These are phyloP conservation scores for Scortum barcoo DNA, from an alignment of 2,113 vertebrate species.

Conservation along the genomic window DNA sequence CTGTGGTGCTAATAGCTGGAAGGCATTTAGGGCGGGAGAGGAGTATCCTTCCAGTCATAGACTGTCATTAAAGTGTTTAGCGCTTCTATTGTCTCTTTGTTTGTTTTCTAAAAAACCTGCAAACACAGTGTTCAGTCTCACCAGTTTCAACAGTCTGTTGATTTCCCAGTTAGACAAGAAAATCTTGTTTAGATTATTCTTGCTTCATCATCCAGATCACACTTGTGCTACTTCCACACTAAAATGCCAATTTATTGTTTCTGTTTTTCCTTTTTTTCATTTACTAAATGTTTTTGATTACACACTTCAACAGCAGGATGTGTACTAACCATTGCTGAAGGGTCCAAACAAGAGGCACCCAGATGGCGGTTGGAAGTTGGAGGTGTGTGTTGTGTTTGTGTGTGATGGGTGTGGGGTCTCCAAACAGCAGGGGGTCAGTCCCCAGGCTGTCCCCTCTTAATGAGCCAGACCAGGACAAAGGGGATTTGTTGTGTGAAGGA, in stretches of 20 bases:
- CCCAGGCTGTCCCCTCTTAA: slow-evolving; percentile 41
- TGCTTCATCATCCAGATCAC: not conserved
- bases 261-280: not conserved
- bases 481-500: slow-evolving; percentile 17
- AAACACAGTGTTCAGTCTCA: no score
- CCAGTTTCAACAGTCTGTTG: not conserved
- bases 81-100: not conserved
- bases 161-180: not conserved
- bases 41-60: not conserved
- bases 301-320: not conserved
- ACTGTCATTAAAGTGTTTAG: not conserved
- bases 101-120: not conserved
- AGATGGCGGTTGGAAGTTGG: slow-evolving; percentile 19
- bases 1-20: not conserved
- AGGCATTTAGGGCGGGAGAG: not conserved
- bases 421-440: slow-evolving; percentile 49
- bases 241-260: not conserved
- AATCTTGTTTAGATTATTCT: not conserved
- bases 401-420: slow-evolving; percentile 18
- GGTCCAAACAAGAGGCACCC: not conserved
- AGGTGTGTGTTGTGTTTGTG: not conserved
- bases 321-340: not conserved
- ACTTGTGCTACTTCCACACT: not conserved
- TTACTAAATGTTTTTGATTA: not conserved
- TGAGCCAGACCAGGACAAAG: slow-evolving; percentile 44